These are phyloP conservation scores for Nemotelus pantherinus DNA, from an alignment of 2,888 invertebrate species.

Conservation along the genomic window DNA sequence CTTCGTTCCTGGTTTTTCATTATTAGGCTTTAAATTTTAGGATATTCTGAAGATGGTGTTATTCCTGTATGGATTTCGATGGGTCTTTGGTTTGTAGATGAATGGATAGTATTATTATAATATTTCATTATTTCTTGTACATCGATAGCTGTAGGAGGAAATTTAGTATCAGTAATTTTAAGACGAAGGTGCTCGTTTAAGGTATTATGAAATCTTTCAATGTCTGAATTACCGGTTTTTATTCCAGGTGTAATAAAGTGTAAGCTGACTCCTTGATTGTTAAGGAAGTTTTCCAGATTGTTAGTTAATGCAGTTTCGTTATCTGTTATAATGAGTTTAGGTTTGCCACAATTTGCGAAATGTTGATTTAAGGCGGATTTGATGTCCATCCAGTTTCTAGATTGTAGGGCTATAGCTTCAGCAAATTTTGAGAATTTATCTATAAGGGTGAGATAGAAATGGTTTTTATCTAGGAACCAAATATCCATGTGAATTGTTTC, in stretches of 20 bases:
- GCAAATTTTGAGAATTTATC: slow-evolving; percentile 45
- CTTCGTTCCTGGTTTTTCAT: too few species aligned
- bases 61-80: slow-evolving; percentile 16
- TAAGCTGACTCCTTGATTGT: neutral
- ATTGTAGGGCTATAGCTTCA: slow-evolving; percentile 28
- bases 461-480: slow-evolving; percentile 36
- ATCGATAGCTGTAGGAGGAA: neutral
- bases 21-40: too few species aligned
- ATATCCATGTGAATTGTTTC: slow-evolving; percentile 45
- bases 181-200: slow-evolving; percentile 17
- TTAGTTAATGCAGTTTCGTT: slow-evolving; percentile 13
- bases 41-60: too few species aligned
- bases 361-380: slow-evolving; percentile 31
- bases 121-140: neutral
- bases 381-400: slow-evolving; percentile 43
- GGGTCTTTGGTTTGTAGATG: neutral
- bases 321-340: slow-evolving; percentile 29
- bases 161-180: neutral
- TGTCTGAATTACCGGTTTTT: slow-evolving; percentile 9
- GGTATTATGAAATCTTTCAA: slow-evolving; percentile 19
- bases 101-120: slow-evolving; percentile 7
- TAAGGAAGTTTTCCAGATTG: neutral
- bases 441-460: slow-evolving; percentile 45
- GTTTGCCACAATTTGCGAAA: neutral
- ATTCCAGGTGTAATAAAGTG: slow-evolving; percentile 2